These are phyloP conservation scores for Trematocara nigrifrons DNA, from an alignment of 2,113 vertebrate genomes.

Conservation along the genomic window DNA sequence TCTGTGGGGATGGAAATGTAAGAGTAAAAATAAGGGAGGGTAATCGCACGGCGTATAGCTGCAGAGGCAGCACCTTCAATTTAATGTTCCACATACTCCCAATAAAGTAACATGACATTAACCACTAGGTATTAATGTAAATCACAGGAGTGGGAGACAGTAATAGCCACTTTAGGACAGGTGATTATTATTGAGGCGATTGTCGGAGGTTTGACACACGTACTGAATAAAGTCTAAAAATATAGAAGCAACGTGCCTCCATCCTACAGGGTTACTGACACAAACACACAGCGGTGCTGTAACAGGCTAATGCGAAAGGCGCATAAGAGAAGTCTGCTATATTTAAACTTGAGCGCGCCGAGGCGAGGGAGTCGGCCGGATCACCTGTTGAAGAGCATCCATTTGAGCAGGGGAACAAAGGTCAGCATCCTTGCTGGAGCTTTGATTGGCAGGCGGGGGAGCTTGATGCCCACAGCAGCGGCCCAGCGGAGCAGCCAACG, in stretches of 20 bases:
- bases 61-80: slow-evolving; percentile 1
- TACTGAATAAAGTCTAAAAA: slow-evolving; percentile 34
- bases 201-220: slow-evolving; percentile 4
- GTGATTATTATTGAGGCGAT: slow-evolving; percentile 35
- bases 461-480: slow-evolving; percentile 10
- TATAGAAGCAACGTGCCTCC: neutral
- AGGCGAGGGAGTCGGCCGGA: slow-evolving; percentile 36
- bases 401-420: slow-evolving; percentile 51
- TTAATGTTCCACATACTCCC: slow-evolving; percentile 3
- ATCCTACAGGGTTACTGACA: slow-evolving; percentile 8
- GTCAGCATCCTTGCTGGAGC: slow-evolving; percentile 45
- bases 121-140: slow-evolving; percentile 46
- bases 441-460: slow-evolving; percentile 62
- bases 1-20: slow-evolving; percentile 26
- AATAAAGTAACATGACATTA: slow-evolving; percentile 52
- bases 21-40: slow-evolving; percentile 26
- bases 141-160: slow-evolving; percentile 38
- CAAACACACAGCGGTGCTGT: neutral
- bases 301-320: slow-evolving; percentile 2
- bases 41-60: slow-evolving; percentile 13
- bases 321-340: slow-evolving; percentile 1
- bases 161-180: slow-evolving; percentile 43
- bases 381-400: slow-evolving; percentile 60
- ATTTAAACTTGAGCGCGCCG: slow-evolving; percentile 39
- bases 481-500: slow-evolving; percentile 49